Evolutionary conservation across 37 sponge, comb jelly and placozoan genomes (phyloP).

Genomic region (Tethya wilhelma): DNA sequence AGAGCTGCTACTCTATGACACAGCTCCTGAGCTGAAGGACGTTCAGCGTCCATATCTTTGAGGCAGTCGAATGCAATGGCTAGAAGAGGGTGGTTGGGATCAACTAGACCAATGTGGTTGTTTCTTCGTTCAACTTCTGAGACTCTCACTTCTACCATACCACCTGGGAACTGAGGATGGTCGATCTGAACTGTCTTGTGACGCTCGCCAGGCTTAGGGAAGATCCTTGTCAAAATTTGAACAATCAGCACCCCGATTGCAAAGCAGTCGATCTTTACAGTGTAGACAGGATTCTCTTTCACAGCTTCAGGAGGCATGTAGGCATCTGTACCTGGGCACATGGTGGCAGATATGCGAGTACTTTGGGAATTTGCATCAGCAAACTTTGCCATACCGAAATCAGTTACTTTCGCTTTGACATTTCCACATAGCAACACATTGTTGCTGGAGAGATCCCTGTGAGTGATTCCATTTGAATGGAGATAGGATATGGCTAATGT

Average conservation of each 20-base stretch:
- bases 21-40: no score
- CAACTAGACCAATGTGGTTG: no score
- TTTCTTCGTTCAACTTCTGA: no score
- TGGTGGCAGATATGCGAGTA: neutral
- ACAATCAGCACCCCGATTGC: neutral
- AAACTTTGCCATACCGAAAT: conserved; percentile 11
- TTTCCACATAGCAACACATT: conserved; percentile 4
- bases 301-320: conserved; percentile 25
- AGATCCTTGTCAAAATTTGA: conserved; percentile 2
- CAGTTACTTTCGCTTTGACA: conserved; percentile 16
- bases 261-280: conserved; percentile 10
- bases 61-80: no score
- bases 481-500: conserved; percentile 7
- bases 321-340: conserved; percentile 1
- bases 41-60: no score
- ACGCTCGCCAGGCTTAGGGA: neutral
- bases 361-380: neutral
- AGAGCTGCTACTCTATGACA: no score
- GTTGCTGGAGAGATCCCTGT: conserved; percentile 20
- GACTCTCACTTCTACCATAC: no score
- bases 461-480: conserved; percentile 8
- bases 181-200: no score
- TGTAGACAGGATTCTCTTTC: neutral
- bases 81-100: no score
- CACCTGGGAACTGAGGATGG: no score